Evolutionary conservation across 1,140 invertebrate genomes (phyloP), one percentile per base, ranked within the genome.

Genomic region (Solenopsis fugax): DNA sequence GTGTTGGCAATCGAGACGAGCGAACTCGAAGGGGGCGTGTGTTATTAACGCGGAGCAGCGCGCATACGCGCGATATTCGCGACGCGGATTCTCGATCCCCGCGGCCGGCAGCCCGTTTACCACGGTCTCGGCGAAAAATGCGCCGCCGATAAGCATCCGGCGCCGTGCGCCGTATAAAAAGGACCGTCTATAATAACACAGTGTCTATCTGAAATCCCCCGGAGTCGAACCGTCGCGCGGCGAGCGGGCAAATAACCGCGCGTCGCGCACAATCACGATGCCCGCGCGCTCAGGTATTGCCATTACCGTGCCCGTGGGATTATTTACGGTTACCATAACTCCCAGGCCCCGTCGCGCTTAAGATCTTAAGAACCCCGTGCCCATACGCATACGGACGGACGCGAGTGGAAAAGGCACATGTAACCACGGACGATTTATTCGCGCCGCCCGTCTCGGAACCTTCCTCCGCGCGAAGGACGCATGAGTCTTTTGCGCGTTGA

Each of bases 241-340:
- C 56, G 50, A 62, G 34, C 77, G 76, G 69, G 85, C 86, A 91
- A 89, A 89, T 90, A 91, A 86, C 81, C 86, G 86, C 87, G 85
- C 88, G 91, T 89, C 91, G 82, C 85, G 87, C 56, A 78, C 90
- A 90, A 91, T 92, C 91, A 93, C 88, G 89, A 91, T 91, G 73
- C 58, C 69, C 65, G 71, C 52, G 65, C 56, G 75, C 88, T 90
- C 88, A 91, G 86, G 76, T 89, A 89, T 90, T 88, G 85, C 91
- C 91, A 93, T 93, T 93, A 93, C 91, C 90, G 89, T 88, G 85
- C 82, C 89, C 92, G 88, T 92, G 78, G 85, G 84, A 93, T 94
- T 94, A 94, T 94, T 94, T 93, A 94, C 93, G 93, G 92, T 93
- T 91, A 93, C 92, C 93, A 94, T 94, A 93, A 94, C 92, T 94